Evolutionary conservation across 2,888 invertebrate genomes (phyloP), one percentile per base, ranked within the genome.

Genomic region (Cheilosia scutellata): DNA sequence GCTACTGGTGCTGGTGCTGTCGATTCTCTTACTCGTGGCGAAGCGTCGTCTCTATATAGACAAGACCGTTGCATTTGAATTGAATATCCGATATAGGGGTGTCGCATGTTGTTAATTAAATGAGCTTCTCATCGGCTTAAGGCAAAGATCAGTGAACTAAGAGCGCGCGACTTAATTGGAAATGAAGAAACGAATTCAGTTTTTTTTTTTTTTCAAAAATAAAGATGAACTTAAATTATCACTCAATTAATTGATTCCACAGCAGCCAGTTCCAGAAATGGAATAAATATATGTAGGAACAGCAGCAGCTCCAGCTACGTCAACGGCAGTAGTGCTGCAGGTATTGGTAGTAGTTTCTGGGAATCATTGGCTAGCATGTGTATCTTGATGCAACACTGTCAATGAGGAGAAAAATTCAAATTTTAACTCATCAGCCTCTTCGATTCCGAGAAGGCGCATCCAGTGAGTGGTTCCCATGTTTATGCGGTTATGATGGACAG

Each of bases 31-130:
- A 27, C 37, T 37, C 49, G 65, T 33, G 65, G 27, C 29, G 29
- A 44, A n/a, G 44, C 65, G n/a, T 51, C 47, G 49, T 63, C 49
- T 20, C 31, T 31, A 49, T 40, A 20, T 42, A 71, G 55, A 72
- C 66, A 68, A 75, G 51, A 79, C 79, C 82, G 80, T 82, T 82
- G 82, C 71, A 82, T 86, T 86, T 76, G 82, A 86, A 86, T 86
- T 86, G 76, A 86, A 86, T 82, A 82, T 86, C 82, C 66, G 71
- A 72, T 82, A 80, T 80, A 86, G 86, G 86, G 86, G 86, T 86
- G 86, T 86, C 86, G 86, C 86, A 86, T 86, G 86, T 82, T 86
- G 58, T 86, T 80, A 86, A 86, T 86, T 86, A 86, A 86, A 80
- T 82, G 86, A 80, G 80, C 82, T 82, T 77, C 86, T 66, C 86